Base-by-base conservation (phyloP, 2,888 invertebrate genomes). In the Pinctada fucata region DNA sequence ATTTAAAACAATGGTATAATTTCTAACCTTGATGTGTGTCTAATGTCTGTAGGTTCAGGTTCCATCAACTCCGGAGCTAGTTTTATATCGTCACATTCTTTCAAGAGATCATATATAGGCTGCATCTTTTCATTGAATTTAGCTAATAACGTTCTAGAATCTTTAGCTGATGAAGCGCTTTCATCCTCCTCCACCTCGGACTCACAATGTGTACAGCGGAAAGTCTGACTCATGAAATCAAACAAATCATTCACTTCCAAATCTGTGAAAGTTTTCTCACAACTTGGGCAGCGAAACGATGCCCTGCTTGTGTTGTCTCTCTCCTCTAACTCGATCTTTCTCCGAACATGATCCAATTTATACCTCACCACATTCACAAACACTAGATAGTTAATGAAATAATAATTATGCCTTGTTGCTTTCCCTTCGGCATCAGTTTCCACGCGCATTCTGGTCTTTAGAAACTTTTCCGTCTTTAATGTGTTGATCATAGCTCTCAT, bases 341-440 rank as follows among this genome's bases (percentile, higher is more conserved):
- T 97, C 79, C 97, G 95, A 96, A 99, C 98, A 90, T 97, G 94
- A 93, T 99, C 98, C 91, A 99, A 93, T 93, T 99, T 99, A 93
- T 99, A 99, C 93, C 98, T 99, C 0, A 99, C 97, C 13, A 99
- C 97, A 94, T 99, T 99, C 3, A 99, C 98, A 93, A 98, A 98
- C 64, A 94, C 94, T 91, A 97, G 97, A 93, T 98, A 99, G 93
- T 98, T 98, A 87, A 99, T 98, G 91, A 97, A 99, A 93, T 98
- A 99, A 93, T 98, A 99, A 93, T 98, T 98, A 45, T 98, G 97
- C 94, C 97, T 97, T 90, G 97, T 97, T 52, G 97, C 97, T 94
- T 97, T 97, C 3, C 97, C 97, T 93, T 99, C 98, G 0, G 95
- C 94, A 58, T 97, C 97, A 76, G 98, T 98, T 94, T 98, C 98